Percentiles rank a stretch among this genome's conserved stretches.
Evolutionary conservation across 2,888 invertebrate species (phyloP).

Genomic region (Brachylomia viminalis): DNA sequence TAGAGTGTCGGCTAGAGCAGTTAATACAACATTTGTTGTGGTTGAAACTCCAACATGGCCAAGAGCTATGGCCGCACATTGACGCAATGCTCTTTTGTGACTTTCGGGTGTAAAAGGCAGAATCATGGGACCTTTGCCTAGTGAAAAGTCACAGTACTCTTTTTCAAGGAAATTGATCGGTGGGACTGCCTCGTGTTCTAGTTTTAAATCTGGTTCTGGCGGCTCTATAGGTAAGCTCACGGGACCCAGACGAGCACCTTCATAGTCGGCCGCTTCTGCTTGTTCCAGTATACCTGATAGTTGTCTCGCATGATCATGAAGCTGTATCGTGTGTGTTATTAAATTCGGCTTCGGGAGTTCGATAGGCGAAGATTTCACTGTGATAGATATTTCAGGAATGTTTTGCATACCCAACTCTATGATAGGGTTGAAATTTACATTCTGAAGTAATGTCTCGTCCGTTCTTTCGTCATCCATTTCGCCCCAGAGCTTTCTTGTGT

Average conservation of each 20-base stretch:
- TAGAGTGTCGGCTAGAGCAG: constrained; percentile 82
- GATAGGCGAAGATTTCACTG: constrained; percentile 86
- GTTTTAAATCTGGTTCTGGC: constrained; percentile 78
- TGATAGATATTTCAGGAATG: constrained; percentile 87
- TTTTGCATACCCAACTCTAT: constrained; percentile 89
- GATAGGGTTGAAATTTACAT: constrained; percentile 88
- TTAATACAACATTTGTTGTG: constrained; percentile 84
- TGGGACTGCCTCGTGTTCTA: constrained; percentile 79
- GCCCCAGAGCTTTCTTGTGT: constrained; percentile 83
- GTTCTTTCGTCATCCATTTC: constrained; percentile 82
- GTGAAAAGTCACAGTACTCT: constrained; percentile 85
- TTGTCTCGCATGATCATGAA: constrained; percentile 83
- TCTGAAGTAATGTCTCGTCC: constrained; percentile 82
- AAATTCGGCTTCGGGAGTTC: constrained; percentile 86
- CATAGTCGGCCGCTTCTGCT: constrained; percentile 81
- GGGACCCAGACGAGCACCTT: constrained; percentile 80
- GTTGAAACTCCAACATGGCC: constrained; percentile 84
- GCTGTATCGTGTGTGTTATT: constrained; percentile 86
- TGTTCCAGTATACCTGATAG: constrained; percentile 82
- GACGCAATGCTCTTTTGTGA: constrained; percentile 84
- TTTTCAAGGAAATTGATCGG: constrained; percentile 86
- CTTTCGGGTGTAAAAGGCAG: constrained; percentile 87
- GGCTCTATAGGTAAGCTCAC: constrained; percentile 81
- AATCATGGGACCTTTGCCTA: constrained; percentile 84
- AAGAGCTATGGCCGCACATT: constrained; percentile 86